A percentile compares a stretch with the other conserved stretches of the same genome.
phyloP scores from a whole-genome alignment of 2,888 invertebrate genomes.

The Bimastos eiseni region DNA sequence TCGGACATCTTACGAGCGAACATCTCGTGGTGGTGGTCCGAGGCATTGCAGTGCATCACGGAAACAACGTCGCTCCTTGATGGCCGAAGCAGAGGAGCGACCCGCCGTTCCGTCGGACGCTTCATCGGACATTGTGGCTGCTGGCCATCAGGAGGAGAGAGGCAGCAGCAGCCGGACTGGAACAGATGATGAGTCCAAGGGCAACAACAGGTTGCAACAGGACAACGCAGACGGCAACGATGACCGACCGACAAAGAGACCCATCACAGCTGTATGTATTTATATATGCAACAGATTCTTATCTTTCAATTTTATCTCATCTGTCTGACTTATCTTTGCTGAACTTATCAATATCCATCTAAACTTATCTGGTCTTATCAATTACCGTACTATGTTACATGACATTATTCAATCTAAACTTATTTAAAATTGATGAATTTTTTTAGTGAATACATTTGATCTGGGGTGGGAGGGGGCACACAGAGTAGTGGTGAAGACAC shows the following conservation, averaged over 20 bases:
- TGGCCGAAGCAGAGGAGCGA: not conserved
- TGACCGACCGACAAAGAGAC: not conserved
- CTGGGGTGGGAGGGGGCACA: too few species aligned
- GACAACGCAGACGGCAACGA: not conserved
- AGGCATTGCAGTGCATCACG: not conserved
- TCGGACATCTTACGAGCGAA: not conserved
- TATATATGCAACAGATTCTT: not conserved
- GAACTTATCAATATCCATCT: not conserved
- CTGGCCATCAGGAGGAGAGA: not conserved
- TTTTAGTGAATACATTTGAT: too few species aligned
- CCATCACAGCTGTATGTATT: not conserved
- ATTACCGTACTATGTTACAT: too few species aligned
- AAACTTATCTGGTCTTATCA: not conserved
- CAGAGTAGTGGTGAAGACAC: too few species aligned
- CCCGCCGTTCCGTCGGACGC: not conserved
- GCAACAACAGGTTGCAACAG: not conserved
- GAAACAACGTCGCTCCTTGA: not conserved
- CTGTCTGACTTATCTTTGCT: not conserved
- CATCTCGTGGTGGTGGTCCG: not conserved
- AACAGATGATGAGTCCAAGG: not conserved
- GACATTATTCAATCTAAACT: not conserved
- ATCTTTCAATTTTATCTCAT: not conserved
- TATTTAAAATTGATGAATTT: too few species aligned
- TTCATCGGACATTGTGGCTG: not conserved
- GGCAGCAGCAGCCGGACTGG: not conserved